phyloP scores from a whole-genome alignment of 2,888 invertebrate species.

The Macrophya alboannulata region DNA sequence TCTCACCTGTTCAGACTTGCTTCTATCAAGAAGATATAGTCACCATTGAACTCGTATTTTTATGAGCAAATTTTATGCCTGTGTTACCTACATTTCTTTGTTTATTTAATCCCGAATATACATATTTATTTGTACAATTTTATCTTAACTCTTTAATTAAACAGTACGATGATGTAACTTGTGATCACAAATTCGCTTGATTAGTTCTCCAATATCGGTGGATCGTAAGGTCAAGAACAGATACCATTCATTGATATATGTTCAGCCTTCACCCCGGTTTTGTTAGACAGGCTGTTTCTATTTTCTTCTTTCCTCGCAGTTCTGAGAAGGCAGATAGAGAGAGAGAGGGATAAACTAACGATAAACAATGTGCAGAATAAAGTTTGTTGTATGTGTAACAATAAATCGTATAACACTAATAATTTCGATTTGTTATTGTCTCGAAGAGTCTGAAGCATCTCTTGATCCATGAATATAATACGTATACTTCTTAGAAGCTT shows the following conservation, averaged over 20 bases:
- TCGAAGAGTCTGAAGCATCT: background rate
- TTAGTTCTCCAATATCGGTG: background rate
- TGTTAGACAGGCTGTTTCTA: background rate
- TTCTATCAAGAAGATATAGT: too few relatives aligned
- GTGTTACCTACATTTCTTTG: background rate
- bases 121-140: background rate
- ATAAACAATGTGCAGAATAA: background rate
- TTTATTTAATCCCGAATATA: background rate
- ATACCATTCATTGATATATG: background rate
- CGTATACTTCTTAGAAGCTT: background rate
- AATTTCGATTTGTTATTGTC: too few relatives aligned
- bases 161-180: background rate
- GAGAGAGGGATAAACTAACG: too few relatives aligned
- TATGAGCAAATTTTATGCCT: background rate
- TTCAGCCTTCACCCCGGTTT: background rate
- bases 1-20: too few relatives aligned
- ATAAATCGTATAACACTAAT: background rate
- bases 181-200: background rate
- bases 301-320: background rate
- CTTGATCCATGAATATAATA: background rate
- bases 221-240: conserved; percentile 4
- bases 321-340: too few relatives aligned
- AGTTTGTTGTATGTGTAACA: background rate
- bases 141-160: background rate
- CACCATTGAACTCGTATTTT: background rate